Base-by-base conservation (phyloP, 1,140 invertebrate genomes). In the Drosophila pseudoananassae region DNA sequence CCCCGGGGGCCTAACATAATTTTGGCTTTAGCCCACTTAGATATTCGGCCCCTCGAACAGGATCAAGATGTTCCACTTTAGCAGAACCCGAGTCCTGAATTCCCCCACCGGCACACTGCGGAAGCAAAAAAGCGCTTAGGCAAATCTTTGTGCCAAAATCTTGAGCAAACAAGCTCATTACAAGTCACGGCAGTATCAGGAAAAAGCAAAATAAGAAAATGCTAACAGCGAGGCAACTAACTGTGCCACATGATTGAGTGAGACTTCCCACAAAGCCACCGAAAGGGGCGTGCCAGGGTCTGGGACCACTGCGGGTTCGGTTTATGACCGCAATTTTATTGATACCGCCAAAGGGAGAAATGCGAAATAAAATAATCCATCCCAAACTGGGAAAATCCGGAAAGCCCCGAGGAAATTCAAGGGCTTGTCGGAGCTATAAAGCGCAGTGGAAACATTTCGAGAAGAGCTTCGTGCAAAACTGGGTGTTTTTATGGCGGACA, bases 311-410 rank as follows among this genome's bases (percentile, higher is more conserved):
- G 54, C 31, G 75, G 75, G 55, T 69, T 54, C 65, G 69, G 65
- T 87, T 87, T 87, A 87, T 88, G 78, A 70, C 61, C 83, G 75
- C 78, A 60, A 88, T 87, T 87, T 87, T 87, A 87, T 87, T 87
- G 83, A 87, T 87, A 88, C 72, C 75, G 83, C 83, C 83, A 70
- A 77, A 57, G 78, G 82, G 76, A 83, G 78, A 52, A 71, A 76
- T 78, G 60, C 66, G 15, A 36, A 70, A 69, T 47, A 68, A 70
- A 70, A 69, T 56, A 56, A 56, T 29, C 43, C 63, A 84, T 71
- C 60, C 47, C 43, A 43, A 43, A 43, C 40, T 36, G 63, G 14
- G 25, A 23, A 64, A 63, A 56, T 36, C 63, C 47, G 27, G 50
- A 27, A 51, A 17, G 23, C 53, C 68, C 76, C 79, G 64, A 66